Conservation (phyloP, 2,113 vertebrate genomes). For the Channa argus region DNA sequence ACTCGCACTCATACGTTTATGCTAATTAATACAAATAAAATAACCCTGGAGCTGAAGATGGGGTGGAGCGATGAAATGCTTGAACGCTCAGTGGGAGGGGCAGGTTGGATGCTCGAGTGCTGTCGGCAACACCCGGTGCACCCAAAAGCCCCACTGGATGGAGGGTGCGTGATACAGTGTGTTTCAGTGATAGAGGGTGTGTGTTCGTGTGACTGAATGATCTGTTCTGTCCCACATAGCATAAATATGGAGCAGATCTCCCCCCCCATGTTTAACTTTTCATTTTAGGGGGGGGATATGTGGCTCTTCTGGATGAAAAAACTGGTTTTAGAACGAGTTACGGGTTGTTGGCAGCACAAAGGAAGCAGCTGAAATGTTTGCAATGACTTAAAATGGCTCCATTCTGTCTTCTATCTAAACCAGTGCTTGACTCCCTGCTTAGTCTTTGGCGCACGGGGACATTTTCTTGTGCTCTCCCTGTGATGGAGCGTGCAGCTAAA, state of each 20-base stretch:
- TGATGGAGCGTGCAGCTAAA: too few relatives aligned
- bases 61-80: slow-evolving; percentile 59
- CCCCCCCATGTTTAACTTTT: too few relatives aligned
- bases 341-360: too few relatives aligned
- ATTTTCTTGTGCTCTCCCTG: too few relatives aligned
- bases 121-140: slow-evolving; percentile 28
- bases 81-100: slow-evolving; percentile 50
- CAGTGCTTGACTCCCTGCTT: too few relatives aligned
- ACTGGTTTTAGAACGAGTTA: too few relatives aligned
- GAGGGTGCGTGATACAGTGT: not conserved
- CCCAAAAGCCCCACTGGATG: slow-evolving; percentile 24
- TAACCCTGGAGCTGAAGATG: slow-evolving; percentile 54
- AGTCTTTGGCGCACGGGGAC: too few relatives aligned
- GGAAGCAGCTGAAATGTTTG: too few relatives aligned
- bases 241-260: not conserved
- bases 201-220: not conserved
- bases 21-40: slow-evolving; percentile 79
- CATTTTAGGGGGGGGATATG: too few relatives aligned
- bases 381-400: too few relatives aligned
- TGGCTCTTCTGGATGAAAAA: too few relatives aligned
- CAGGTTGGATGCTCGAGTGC: slow-evolving; percentile 16
- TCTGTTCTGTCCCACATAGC: slow-evolving; percentile 1
- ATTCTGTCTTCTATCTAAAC: too few relatives aligned
- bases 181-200: not conserved
- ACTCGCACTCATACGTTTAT: slow-evolving; percentile 59